Base-by-base conservation (phyloP, 2,888 invertebrate genomes). In the Mechanitis mazaeus region DNA sequence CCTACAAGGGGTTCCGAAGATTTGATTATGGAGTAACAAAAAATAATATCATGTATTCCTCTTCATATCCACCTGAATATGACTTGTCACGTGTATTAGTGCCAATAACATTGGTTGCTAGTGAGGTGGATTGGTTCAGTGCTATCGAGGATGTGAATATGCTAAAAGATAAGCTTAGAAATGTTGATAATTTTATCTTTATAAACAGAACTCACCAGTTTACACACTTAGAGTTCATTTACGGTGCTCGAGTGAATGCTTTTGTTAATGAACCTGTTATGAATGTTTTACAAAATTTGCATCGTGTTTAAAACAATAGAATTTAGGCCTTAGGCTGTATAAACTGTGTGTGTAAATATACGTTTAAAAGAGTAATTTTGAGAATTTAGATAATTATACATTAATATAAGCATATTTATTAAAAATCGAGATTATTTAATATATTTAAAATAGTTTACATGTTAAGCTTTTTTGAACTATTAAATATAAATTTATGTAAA, bases 171-270 rank as follows among this genome's bases (percentile, higher is more conserved):
- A 72, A 67, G 56, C 70, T 89, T 12, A 79, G 80, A 20, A 83
- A 77, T 64, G 66, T 85, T 31, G 69, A 75, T 33, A 75, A 70
- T 31, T 73, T 72, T 66, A 69, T 79, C n/a, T 71, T 72, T 50
- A 75, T 83, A 2, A 80, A 85, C 60, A 73, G 73, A 68, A 76
- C 78, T 3, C 64, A 81, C 62, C 82, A 83, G 65, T 87, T 86
- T 64, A 81, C 83, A 28, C 88, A 88, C 69, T 75, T 87, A 38
- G 88, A 89, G 68, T 89, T 85, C 68, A 69, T 83, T 20, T 89
- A 84, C 63, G 88, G 88, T 12, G 69, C 77, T 61, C 72, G 85
- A 56, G 78, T 79, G 2, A 82, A 84, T 64, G 68, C 56, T 35
- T 64, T 86, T 11, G 67, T 88, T 33, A 88, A 87, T 68, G 67